A percentile compares a stretch with the other conserved stretches of the same genome.
These are phyloP conservation scores for Drosophila murphyi DNA, from an alignment of 1,140 invertebrate genomes.

Conservation along the genomic window DNA sequence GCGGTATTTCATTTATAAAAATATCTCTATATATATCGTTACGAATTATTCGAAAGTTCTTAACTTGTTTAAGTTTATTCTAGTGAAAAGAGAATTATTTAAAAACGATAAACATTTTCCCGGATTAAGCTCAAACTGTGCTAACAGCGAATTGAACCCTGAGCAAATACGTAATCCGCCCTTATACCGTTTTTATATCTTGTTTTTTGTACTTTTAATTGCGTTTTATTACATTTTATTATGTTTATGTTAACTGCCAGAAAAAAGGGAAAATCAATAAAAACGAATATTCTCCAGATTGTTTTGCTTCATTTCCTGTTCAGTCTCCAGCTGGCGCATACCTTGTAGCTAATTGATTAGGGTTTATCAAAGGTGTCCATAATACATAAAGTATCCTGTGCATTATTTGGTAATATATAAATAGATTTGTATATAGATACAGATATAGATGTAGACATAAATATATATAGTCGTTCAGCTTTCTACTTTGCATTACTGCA, in stretches of 20 bases:
- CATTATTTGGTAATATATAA: too few relatives aligned
- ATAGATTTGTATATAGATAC: too few relatives aligned
- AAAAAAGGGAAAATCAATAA: slow-evolving; percentile 1
- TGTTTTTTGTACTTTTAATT: slow-evolving; percentile 27
- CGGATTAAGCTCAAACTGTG: not conserved
- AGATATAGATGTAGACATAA: too few relatives aligned
- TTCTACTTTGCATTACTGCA: too few relatives aligned
- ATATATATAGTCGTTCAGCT: too few relatives aligned
- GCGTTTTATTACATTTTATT: slow-evolving; percentile 20
- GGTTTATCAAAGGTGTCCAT: too few relatives aligned
- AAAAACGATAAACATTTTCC: too few relatives aligned
- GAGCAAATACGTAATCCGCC: not conserved
- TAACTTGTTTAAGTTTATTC: not conserved
- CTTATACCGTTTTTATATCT: not conserved
- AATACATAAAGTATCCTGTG: too few relatives aligned
- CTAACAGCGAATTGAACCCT: not conserved
- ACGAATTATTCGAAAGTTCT: too few relatives aligned
- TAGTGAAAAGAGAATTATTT: not conserved
- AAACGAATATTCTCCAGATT: slow-evolving; percentile 9
- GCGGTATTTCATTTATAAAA: not conserved
- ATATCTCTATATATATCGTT: not conserved
- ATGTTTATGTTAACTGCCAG: slow-evolving; percentile 5
- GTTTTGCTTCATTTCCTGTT: slow-evolving; percentile 19
- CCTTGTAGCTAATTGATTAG: not conserved
- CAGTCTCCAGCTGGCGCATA: slow-evolving; percentile 10